Evolutionary conservation across 1,140 invertebrate species (phyloP).

Genomic region (Apis laboriosa): DNA sequence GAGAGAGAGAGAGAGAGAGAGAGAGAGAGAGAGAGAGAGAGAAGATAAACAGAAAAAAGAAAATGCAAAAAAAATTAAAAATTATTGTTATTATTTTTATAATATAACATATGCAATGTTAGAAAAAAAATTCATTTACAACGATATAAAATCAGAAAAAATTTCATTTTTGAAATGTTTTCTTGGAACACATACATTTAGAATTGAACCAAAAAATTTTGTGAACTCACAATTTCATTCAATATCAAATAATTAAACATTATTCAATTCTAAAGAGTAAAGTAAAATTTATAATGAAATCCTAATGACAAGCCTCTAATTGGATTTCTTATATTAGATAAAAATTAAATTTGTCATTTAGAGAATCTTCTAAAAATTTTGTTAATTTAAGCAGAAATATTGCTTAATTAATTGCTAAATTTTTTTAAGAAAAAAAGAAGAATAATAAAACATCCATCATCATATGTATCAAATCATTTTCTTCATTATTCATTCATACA

Average conservation of each 20-base stretch:
- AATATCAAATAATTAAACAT: background rate
- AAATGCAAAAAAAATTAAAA: constrained; percentile 46
- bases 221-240: background rate
- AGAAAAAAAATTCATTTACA: background rate
- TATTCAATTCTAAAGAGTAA: background rate
- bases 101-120: background rate
- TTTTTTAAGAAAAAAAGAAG: background rate
- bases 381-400: constrained; percentile 35
- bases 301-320: background rate
- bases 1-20: constrained; percentile 24
- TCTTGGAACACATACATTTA: background rate
- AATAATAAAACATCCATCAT: background rate
- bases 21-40: constrained; percentile 38
- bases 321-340: constrained; percentile 24
- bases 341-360: constrained; percentile 44
- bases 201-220: background rate
- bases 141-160: background rate
- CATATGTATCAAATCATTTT: background rate
- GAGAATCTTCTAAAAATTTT: constrained; percentile 34
- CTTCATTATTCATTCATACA: constrained; percentile 18
- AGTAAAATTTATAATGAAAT: background rate
- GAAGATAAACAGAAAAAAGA: constrained; percentile 42
- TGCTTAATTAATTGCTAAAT: constrained; percentile 19
- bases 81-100: background rate
- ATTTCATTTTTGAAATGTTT: background rate